Conservation (phyloP, 2,797 vertebrate species). For the Manis pentadactyla region DNA sequence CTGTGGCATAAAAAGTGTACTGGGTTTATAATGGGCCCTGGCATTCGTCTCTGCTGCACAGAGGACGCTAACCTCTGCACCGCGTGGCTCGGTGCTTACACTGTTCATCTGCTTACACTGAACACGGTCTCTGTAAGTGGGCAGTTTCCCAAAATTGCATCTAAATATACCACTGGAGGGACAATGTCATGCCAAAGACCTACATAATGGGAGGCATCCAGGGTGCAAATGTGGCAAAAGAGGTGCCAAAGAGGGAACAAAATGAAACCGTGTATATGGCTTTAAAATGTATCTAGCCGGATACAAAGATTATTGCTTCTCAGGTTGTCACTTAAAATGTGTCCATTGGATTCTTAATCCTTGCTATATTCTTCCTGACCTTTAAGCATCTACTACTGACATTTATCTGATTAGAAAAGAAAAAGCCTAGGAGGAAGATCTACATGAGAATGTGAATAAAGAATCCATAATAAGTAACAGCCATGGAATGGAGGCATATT, state of each 20-base stretch:
- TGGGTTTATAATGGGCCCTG: neutral
- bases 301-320: neutral
- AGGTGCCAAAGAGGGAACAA: neutral
- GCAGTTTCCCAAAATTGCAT: neutral
- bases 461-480: neutral
- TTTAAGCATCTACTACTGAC: constrained; percentile 36
- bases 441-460: neutral
- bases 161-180: neutral
- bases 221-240: neutral
- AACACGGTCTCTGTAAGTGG: neutral
- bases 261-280: neutral
- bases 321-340: neutral
- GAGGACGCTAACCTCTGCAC: neutral
- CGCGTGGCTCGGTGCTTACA: neutral
- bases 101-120: neutral
- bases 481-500: neutral
- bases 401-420: neutral
- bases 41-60: neutral
- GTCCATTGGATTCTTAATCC: neutral
- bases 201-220: neutral
- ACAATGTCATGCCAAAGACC: neutral
- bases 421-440: neutral
- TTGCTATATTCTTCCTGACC: neutral
- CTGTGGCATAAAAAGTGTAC: neutral
- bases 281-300: neutral